Percentiles rank a stretch among this genome's conserved stretches.
These are phyloP conservation scores for Nudaria mundana DNA, from an alignment of 2,888 invertebrate genomes.

Conservation along the genomic window DNA sequence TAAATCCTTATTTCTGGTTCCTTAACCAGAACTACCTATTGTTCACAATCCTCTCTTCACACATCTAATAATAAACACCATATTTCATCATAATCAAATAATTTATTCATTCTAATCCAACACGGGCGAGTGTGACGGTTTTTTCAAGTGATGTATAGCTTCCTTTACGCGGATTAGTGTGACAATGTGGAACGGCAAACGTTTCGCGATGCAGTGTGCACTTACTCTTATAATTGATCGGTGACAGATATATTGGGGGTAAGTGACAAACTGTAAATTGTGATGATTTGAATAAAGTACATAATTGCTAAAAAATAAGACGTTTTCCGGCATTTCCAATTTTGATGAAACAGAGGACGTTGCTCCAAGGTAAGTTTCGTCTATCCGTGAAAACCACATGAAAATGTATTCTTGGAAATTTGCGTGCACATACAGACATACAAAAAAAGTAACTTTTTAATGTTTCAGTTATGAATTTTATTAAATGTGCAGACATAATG, in stretches of 20 bases:
- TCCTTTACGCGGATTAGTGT: slow-evolving; percentile 48
- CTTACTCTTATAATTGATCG: slow-evolving; percentile 45
- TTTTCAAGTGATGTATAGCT: slow-evolving; percentile 60
- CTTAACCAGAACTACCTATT: too few species aligned
- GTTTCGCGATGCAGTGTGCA: slow-evolving; percentile 36
- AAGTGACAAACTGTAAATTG: slow-evolving; percentile 24
- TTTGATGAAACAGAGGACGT: too few species aligned
- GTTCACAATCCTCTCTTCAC: too few species aligned
- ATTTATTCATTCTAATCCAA: slow-evolving; percentile 28
- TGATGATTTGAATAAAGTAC: neutral
- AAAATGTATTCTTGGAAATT: too few species aligned
- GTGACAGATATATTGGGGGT: slow-evolving; percentile 22
- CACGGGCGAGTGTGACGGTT: slow-evolving; percentile 34
- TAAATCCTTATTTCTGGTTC: too few species aligned
- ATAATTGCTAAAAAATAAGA: neutral
- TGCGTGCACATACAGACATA: too few species aligned
- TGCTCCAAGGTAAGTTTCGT: too few species aligned
- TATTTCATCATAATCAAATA: slow-evolving; percentile 32
- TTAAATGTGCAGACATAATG: too few species aligned
- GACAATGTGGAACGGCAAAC: slow-evolving; percentile 23
- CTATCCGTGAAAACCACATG: too few species aligned
- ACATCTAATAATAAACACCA: slow-evolving; percentile 12
- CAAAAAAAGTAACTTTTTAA: too few species aligned
- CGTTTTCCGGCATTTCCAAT: too few species aligned
- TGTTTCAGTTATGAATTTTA: too few species aligned